phyloP scores from a whole-genome alignment of 2,888 invertebrate genomes.

The Parelbella ahira region DNA sequence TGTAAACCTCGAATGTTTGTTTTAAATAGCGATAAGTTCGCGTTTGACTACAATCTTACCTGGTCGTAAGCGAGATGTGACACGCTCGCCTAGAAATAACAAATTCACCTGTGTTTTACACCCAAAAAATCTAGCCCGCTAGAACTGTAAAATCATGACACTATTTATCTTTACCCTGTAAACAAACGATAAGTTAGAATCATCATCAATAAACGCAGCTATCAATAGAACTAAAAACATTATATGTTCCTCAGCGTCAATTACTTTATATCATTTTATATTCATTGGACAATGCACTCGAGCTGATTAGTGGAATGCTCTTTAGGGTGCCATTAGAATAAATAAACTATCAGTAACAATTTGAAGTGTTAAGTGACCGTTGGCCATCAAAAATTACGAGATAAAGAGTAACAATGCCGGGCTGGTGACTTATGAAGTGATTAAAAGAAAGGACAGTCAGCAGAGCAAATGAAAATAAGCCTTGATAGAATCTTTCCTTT shows the following conservation, averaged over 20 bases:
- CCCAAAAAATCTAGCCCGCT: too few relatives aligned
- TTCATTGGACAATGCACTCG: slow-evolving; percentile 73
- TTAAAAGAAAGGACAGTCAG: slow-evolving; percentile 57
- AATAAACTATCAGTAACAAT: slow-evolving; percentile 73
- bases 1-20: too few relatives aligned
- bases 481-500: too few relatives aligned
- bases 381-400: slow-evolving; percentile 78
- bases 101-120: too few relatives aligned
- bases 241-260: slow-evolving; percentile 39
- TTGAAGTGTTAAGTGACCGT: slow-evolving; percentile 77
- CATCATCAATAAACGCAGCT: slow-evolving; percentile 17
- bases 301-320: slow-evolving; percentile 74
- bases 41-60: too few relatives aligned
- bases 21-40: too few relatives aligned
- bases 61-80: too few relatives aligned
- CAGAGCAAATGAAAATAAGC: too few relatives aligned
- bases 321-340: slow-evolving; percentile 74
- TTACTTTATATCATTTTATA: slow-evolving; percentile 70
- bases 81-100: too few relatives aligned
- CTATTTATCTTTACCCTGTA: too few relatives aligned
- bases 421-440: slow-evolving; percentile 76
- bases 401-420: slow-evolving; percentile 68
- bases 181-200: too few relatives aligned
- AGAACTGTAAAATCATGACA: too few relatives aligned
- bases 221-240: slow-evolving; percentile 22